These are phyloP conservation scores for Hypercompe scribonia DNA, from an alignment of 2,888 invertebrate genomes.

Conservation along the genomic window DNA sequence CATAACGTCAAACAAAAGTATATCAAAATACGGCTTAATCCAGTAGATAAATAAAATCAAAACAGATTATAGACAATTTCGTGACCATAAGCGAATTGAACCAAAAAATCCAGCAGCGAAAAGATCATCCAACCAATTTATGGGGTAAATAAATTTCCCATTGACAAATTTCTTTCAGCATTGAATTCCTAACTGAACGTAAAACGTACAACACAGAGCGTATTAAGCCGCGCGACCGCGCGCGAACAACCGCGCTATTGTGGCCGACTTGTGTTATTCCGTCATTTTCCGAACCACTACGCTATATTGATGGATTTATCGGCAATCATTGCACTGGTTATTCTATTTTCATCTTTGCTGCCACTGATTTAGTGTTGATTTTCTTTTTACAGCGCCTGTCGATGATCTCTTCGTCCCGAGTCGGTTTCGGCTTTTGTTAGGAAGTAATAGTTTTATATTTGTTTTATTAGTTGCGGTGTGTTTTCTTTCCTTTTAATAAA, in stretches of 20 bases:
- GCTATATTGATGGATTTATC: slow-evolving; percentile 70
- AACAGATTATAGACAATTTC: not conserved
- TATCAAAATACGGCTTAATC: not conserved
- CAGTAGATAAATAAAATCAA: not conserved
- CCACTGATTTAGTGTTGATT: not conserved
- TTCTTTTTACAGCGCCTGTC: not conserved
- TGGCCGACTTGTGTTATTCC: slow-evolving; percentile 65
- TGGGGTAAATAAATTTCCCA: slow-evolving; percentile 41
- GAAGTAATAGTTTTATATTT: slow-evolving; percentile 49
- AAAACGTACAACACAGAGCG: slow-evolving; percentile 34
- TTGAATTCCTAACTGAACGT: slow-evolving; percentile 39
- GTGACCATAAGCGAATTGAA: not conserved
- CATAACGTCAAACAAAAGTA: not conserved
- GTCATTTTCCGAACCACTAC: slow-evolving; percentile 78
- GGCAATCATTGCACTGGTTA: slow-evolving; percentile 19
- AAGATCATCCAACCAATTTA: slow-evolving; percentile 33
- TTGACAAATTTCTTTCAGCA: slow-evolving; percentile 45
- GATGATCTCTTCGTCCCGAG: not conserved
- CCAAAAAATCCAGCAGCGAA: slow-evolving; percentile 22
- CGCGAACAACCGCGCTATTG: slow-evolving; percentile 65
- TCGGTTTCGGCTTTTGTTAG: slow-evolving; percentile 31
- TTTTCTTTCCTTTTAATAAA: not conserved
- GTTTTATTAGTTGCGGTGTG: slow-evolving; percentile 33
- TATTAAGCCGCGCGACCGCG: slow-evolving; percentile 58
- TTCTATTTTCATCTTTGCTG: slow-evolving; percentile 13